Evolutionary conservation across 2,888 invertebrate species (phyloP), one percentile per base, ranked within the genome.

Genomic region (Pyrgus malvae): DNA sequence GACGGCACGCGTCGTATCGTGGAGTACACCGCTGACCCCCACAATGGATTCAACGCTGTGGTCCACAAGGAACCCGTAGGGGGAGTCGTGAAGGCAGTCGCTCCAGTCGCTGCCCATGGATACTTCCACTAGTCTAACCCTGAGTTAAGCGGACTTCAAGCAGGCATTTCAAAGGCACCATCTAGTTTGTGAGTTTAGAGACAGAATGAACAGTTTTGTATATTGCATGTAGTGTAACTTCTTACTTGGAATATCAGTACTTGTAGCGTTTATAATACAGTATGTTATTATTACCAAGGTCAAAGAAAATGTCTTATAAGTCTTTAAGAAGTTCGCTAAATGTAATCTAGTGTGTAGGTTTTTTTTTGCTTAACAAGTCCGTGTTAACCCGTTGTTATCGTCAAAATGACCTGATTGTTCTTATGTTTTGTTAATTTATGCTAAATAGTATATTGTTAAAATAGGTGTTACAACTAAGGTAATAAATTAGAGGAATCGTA

Each of bases 11-110:
- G 93, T 48, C 91, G 89, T 40, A 87, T 91, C 59, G 93, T 93
- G 3, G 92, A 93, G 64, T 93, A 93, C 76, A 92, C 92, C 7
- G 93, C 93, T 5, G 93, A 93, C 70, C 92, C 93, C n/a, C 83
- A 91, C 56, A 93, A 93, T 67, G 93, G 93, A 2, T 93, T 93
- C 82, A 93, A 93, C 76, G 93, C 93, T 8, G 91, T 93, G 27
- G 94, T 94, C 0, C 92, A 92, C 77, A 92, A 92, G 69, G 92
- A 92, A 49, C 92, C 93, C 1, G 63, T 83, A 0, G 90, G 89
- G 0, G 80, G 77, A 6, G 85, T 89, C 6, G 87, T 83, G 0
- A 91, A 91, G 62, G 85, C 85, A 0, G 87, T 85, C 3, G 85
- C 79, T 0, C 76, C 80, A 1, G 69, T 77, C 3, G 82, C 78